These are phyloP conservation scores for Frankliniella fusca DNA, from an alignment of 2,888 invertebrate species.

Conservation along the genomic window DNA sequence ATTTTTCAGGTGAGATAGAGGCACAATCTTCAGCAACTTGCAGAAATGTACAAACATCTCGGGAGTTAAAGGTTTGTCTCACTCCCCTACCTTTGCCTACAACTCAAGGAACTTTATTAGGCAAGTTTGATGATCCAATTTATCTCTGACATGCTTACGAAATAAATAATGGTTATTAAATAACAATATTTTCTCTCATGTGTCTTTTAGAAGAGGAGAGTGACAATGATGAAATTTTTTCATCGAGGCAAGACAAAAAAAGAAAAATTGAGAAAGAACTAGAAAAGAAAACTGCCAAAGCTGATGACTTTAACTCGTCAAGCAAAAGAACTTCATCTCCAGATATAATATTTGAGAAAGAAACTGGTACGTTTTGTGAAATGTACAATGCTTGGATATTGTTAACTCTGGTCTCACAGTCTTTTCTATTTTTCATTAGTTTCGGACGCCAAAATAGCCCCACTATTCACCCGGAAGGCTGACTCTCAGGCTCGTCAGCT, in stretches of 20 bases:
- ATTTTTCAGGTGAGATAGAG: neutral
- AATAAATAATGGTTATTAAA: too few relatives aligned
- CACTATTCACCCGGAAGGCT: slow-evolving; percentile 45
- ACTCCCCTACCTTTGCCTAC: neutral
- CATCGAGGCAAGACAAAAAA: slow-evolving; percentile 46
- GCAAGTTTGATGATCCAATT: neutral
- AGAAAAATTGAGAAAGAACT: slow-evolving; percentile 43
- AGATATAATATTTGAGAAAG: slow-evolving; percentile 43
- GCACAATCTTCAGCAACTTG: neutral
- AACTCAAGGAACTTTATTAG: neutral
- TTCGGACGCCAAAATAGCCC: neutral
- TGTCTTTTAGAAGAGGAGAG: slow-evolving; percentile 33
- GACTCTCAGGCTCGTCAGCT: slow-evolving; percentile 56
- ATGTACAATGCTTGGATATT: neutral
- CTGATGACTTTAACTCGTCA: neutral
- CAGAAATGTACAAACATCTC: neutral
- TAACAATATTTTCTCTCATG: neutral
- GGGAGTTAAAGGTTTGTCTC: neutral
- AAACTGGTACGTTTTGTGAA: slow-evolving; percentile 40
- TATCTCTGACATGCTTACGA: neutral
- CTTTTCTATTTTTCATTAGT: neutral
- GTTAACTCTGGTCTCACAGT: neutral
- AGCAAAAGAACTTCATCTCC: slow-evolving; percentile 36
- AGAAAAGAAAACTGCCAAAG: neutral
- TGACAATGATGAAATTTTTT: slow-evolving; percentile 40